phyloP scores from a whole-genome alignment of 2,797 vertebrate species.

The Anniella stebbinsi region DNA sequence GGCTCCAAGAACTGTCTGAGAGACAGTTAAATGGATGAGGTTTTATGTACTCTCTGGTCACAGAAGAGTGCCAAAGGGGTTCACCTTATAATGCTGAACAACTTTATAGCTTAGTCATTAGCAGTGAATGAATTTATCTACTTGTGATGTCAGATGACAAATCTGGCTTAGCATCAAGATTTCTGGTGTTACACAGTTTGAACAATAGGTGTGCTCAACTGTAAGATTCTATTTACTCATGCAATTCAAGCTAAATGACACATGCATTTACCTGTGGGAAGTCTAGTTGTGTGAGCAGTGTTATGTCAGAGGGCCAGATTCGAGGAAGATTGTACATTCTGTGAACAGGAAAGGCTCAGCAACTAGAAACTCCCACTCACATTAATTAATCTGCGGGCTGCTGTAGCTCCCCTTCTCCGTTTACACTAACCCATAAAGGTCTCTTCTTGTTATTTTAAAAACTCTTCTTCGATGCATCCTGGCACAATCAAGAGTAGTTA shows the following conservation, averaged over 20 bases:
- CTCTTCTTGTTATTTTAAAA: not conserved
- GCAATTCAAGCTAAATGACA: not conserved
- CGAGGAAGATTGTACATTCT: not conserved
- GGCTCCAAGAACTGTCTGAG: not conserved
- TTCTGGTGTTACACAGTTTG: not conserved
- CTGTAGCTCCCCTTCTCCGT: not conserved
- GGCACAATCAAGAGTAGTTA: not conserved
- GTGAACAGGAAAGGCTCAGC: not conserved
- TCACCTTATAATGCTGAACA: not conserved
- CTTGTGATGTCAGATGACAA: not conserved
- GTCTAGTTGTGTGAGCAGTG: not conserved
- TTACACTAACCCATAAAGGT: not conserved
- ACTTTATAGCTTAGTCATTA: not conserved
- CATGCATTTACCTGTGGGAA: not conserved
- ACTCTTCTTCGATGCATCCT: not conserved
- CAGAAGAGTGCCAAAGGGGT: not conserved
- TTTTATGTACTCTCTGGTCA: not conserved
- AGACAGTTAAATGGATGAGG: not conserved
- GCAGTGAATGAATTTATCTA: not conserved
- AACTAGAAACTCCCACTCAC: not conserved
- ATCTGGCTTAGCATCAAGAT: not conserved
- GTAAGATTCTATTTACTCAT: not conserved
- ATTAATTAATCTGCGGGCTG: not conserved
- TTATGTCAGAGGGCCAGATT: not conserved
- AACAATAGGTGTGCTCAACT: not conserved